Evolutionary conservation across 2,113 vertebrate species (phyloP).

Genomic region (Heptranchias perlo): DNA sequence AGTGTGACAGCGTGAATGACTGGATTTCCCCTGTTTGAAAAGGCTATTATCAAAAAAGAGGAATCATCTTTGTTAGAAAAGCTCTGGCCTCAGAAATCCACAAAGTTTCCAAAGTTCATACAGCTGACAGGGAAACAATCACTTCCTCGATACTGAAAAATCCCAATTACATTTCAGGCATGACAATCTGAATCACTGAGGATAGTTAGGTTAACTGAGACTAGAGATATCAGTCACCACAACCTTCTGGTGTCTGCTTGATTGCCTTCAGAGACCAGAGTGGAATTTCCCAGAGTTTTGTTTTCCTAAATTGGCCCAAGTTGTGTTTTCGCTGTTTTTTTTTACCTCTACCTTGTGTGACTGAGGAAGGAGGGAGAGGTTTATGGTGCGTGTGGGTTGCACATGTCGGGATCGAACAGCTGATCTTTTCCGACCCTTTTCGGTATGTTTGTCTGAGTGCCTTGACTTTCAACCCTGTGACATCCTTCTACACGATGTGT

Average conservation of each 20-base stretch:
- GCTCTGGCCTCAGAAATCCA: neutral
- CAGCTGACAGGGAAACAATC: neutral
- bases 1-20: neutral
- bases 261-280: neutral
- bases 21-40: neutral
- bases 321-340: neutral
- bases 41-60: neutral
- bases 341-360: neutral
- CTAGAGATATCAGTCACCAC: neutral
- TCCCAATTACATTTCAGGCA: neutral
- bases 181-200: neutral
- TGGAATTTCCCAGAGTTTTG: neutral
- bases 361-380: neutral
- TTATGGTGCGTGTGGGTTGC: neutral
- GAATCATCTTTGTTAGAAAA: neutral
- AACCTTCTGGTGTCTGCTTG: neutral
- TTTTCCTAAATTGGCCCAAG: neutral
- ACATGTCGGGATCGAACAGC: neutral
- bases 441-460: neutral
- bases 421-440: neutral
- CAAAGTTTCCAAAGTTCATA: neutral
- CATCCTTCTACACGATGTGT: neutral
- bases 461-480: neutral
- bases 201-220: neutral
- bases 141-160: neutral